A percentile compares a stretch with the other conserved stretches of the same genome.
phyloP scores from a whole-genome alignment of 2,797 vertebrate species.

The Protosalanx chinensis region DNA sequence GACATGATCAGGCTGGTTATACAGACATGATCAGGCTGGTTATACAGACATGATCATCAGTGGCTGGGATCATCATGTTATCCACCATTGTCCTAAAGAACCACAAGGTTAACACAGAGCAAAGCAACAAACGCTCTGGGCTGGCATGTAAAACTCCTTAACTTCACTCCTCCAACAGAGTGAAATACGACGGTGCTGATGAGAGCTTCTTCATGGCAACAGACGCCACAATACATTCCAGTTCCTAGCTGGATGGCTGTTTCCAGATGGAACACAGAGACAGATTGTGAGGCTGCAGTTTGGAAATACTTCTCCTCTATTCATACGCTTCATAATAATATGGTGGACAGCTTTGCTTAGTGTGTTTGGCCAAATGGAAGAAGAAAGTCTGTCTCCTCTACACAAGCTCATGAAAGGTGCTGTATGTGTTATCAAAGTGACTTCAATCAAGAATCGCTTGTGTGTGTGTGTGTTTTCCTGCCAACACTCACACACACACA shows the following conservation, averaged over 20 bases:
- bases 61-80: slow-evolving; percentile 23
- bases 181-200: slow-evolving; percentile 62
- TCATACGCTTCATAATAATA: not conserved
- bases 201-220: slow-evolving; percentile 43
- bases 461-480: no score
- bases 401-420: no score
- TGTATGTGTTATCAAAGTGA: slow-evolving; percentile 20
- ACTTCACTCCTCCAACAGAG: slow-evolving; percentile 48
- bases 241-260: slow-evolving; percentile 41
- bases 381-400: slow-evolving; percentile 6
- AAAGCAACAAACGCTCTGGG: not conserved
- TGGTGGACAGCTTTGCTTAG: not conserved
- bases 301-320: slow-evolving; percentile 1
- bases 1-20: no score
- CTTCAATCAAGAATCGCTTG: no score
- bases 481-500: no score
- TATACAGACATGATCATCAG: no score
- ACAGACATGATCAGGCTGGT: no score
- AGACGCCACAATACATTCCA: slow-evolving; percentile 43
- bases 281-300: slow-evolving; percentile 17
- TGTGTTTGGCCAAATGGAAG: not conserved
- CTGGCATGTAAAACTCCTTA: slow-evolving; percentile 38
- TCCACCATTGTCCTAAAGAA: slow-evolving; percentile 27
- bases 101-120: not conserved
- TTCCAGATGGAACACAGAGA: slow-evolving; percentile 47